Evolutionary conservation across 2,888 invertebrate genomes (phyloP).

Genomic region (Campoplex capitator): DNA sequence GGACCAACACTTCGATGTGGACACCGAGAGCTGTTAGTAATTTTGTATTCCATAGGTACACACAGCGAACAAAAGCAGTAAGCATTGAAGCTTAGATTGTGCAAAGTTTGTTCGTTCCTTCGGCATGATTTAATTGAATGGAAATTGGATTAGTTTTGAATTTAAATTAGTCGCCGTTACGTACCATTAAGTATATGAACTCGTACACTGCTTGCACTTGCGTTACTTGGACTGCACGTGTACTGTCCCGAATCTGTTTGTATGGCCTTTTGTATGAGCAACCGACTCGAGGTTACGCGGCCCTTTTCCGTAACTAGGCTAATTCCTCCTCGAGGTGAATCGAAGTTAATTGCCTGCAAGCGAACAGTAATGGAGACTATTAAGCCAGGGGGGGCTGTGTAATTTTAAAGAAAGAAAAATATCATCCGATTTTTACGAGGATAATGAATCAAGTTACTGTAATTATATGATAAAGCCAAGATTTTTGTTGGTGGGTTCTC

Average conservation of each 20-base stretch:
- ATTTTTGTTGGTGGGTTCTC: not conserved
- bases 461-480: not conserved
- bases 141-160: not conserved
- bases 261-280: constrained; percentile 93
- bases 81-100: not conserved
- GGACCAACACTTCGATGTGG: not conserved
- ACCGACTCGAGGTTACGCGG: constrained; percentile 92
- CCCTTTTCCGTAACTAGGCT: constrained; percentile 95
- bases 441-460: not conserved
- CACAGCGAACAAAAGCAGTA: not conserved
- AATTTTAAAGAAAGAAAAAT: not conserved
- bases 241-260: constrained; percentile 93
- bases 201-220: constrained; percentile 91
- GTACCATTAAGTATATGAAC: constrained; percentile 95
- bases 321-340: constrained; percentile 95
- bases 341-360: constrained; percentile 93
- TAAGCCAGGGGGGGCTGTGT: not conserved
- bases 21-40: not conserved
- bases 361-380: constrained; percentile 63
- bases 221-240: constrained; percentile 94
- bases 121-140: not conserved
- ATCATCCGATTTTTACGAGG: not conserved
- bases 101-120: not conserved
- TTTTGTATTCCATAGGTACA: not conserved
- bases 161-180: constrained; percentile 10